Evolutionary conservation across 1,140 invertebrate species (phyloP), one percentile per base, ranked within the genome.

Genomic region (Drosophila santomea): DNA sequence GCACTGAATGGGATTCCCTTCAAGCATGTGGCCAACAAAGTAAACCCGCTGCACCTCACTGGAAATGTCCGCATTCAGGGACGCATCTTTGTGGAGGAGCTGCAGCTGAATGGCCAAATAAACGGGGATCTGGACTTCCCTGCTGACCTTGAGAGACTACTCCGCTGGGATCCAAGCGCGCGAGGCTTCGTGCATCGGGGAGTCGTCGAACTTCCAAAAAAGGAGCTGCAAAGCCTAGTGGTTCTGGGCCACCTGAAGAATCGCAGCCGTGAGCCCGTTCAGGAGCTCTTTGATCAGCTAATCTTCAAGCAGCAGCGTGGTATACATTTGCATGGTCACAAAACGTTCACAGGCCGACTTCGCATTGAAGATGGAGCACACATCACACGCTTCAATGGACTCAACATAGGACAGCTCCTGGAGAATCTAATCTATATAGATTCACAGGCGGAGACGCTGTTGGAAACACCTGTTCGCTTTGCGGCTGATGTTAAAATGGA

Each of bases 1-100:
- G 84, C 78, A 2, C 25, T 92, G 0, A 92, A 92, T 43, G 84
- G 89, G 3, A 39, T 92, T 25, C 71, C 81, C 15, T 75, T 92
- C 17, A 47, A 62, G 0, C 52, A 60, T 0, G 50, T 92, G 45
- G 91, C 88, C 10, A 85, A 74, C 12, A 81, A 59, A 8, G 36
- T 59, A 8, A 55, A 56, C 2, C 57, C 68, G 0, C 25, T 66
- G 0, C 56, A 48, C 3, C 71, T 92, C 17, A 14, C 47, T 2
- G 88, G 91, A 10, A 58, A 74, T 41, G 25, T 92, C 1, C 51
- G 54, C 0, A 48, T 92, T 2, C 15, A 66, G 1, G 91, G 82
- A 1, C 59, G 74, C 15, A 69, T 92, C 1, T 39, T 76, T 2
- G 75, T 59, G 6, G n/a, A 36, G 1, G 35, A 84, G 1, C 11